These are phyloP conservation scores for Prunella himalayana DNA, from an alignment of 2,113 vertebrate genomes.

Conservation along the genomic window DNA sequence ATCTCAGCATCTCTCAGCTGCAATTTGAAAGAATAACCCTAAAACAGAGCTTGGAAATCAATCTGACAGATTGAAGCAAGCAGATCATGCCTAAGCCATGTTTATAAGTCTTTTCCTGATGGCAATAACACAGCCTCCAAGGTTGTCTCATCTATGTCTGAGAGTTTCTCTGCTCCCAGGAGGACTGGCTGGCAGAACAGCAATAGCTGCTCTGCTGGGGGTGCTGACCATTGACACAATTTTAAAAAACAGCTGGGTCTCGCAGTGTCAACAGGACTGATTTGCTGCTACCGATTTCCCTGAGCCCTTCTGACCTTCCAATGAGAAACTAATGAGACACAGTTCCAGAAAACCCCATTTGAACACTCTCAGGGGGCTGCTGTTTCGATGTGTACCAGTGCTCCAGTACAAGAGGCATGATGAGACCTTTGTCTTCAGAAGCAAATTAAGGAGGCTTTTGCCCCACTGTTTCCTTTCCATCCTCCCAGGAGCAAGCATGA, in stretches of 20 bases:
- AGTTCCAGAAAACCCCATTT: not conserved
- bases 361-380: not conserved
- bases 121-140: not conserved
- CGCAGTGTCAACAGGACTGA: accelerated
- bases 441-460: not conserved
- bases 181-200: not conserved
- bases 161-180: not conserved
- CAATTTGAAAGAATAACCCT: not conserved
- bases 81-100: not conserved
- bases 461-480: not conserved
- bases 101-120: not conserved
- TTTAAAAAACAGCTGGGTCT: not conserved
- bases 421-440: slow-evolving; percentile 9
- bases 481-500: not conserved
- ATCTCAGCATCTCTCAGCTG: not conserved
- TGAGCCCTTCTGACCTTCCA: not conserved
- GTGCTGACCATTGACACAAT: not conserved
- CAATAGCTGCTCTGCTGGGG: not conserved
- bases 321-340: not conserved
- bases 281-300: not conserved
- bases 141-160: not conserved
- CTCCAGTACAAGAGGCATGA: not conserved
- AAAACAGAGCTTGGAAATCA: not conserved
- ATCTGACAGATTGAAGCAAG: not conserved
- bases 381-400: not conserved